Conservation (phyloP, 2,113 vertebrate species). For the Colossoma macropomum region DNA sequence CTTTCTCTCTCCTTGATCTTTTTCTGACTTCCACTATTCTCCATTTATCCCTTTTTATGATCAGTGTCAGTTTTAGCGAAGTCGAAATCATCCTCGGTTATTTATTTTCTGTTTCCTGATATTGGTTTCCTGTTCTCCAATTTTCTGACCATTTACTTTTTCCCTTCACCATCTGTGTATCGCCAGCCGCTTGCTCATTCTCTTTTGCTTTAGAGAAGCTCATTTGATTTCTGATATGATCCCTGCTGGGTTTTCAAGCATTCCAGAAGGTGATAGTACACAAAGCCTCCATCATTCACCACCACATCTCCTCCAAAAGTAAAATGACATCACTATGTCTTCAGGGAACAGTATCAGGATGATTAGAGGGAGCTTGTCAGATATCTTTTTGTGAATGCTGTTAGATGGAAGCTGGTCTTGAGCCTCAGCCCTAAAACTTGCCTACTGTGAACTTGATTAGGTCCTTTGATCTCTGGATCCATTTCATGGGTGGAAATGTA, state of each 20-base stretch:
- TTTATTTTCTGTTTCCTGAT: neutral
- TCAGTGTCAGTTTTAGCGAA: neutral
- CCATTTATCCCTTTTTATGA: neutral
- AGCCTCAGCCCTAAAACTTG: neutral
- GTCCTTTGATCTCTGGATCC: neutral
- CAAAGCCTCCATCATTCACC: constrained; percentile 15
- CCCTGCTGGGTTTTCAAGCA: constrained; percentile 32
- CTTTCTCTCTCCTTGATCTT: neutral
- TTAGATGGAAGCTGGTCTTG: neutral
- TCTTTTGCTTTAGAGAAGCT: neutral
- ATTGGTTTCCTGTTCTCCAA: neutral
- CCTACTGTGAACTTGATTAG: neutral
- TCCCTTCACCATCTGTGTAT: neutral
- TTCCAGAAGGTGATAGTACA: constrained; percentile 26
- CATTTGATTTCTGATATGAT: constrained; percentile 45
- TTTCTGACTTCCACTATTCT: neutral
- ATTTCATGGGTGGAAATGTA: neutral
- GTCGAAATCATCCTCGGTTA: neutral
- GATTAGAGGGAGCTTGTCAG: constrained; percentile 13
- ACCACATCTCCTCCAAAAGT: constrained; percentile 4
- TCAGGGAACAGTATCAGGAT: constrained; percentile 11
- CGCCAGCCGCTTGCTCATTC: neutral
- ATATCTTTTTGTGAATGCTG: neutral
- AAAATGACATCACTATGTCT: constrained; percentile 5
- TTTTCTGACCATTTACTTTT: constrained; percentile 9